Evolutionary conservation across 2,797 vertebrate species (phyloP), one percentile per base, ranked within the genome.

Genomic region (Austrolebias charrua): DNA sequence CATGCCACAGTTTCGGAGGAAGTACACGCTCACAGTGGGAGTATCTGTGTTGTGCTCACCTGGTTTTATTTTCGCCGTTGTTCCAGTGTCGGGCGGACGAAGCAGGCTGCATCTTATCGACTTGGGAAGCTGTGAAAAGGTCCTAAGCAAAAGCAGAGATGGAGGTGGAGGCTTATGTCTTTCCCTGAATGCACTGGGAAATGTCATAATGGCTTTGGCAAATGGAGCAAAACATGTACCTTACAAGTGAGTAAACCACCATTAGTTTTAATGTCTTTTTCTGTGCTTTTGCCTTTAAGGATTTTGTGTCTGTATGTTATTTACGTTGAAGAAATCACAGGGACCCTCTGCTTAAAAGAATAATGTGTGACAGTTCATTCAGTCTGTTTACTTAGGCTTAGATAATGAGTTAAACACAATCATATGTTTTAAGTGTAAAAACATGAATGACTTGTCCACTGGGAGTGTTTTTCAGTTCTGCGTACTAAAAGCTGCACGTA

Each of bases 201-300:
- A 96, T 1, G 95, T 99, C 83, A 95, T 99, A 85, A 91, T 98
- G 88, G 96, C 97, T 73, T 91, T 99, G 79, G 94, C 95, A 76
- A 98, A 96, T 6, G 97, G 97, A 79, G 96, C 97, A 68, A 98
- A 99, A 78, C 97, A 99, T 18, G 94, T 99, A 78, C 98, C 98
- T 29, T 97, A 98, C 87, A 96, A 95, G 98, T 99, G 88, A 92
- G 93, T 60, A 49, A 59, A 35, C 18, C 50, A 44, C 15, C n/a
- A 57, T 63, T 57, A 31, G 9, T 75, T 66, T 40, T 40, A 40
- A 40, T 60, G 46, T 19, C 44, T 42, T 46, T 58, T 18, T 33
- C 16, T 58, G 63, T 48, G 11, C 68, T 63, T 76, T 44, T 62
- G 51, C 57, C 53, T 57, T 46, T 50, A 48, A 71, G 42, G 53